Evolutionary conservation across 1,140 invertebrate genomes (phyloP), one percentile per base, ranked within the genome.

Genomic region (honey bee (Apis mellifera)): DNA sequence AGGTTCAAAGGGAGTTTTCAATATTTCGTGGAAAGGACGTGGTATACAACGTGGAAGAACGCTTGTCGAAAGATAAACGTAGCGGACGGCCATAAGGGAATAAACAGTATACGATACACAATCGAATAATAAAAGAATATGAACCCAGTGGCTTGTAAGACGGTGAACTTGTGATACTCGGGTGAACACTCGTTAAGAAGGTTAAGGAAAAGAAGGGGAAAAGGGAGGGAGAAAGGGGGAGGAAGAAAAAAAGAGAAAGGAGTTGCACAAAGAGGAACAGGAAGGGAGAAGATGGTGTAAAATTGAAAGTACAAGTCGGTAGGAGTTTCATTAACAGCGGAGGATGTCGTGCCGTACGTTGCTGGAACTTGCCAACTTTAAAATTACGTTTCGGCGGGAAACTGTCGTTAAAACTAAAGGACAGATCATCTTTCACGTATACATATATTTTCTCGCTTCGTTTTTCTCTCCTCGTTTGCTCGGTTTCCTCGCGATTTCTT

Each of bases 361-460:
- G 73, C 23, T 42, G 52, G 42, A 84, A 82, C 84, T 91, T 91
- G 91, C 90, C 89, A 93, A 93, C 91, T 93, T 93, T 93, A 92
- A 93, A 93, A 94, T 94, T 93, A 92, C 92, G 88, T 93, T 93
- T 89, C 82, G 90, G 89, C 89, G 88, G 87, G 70, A 89, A 91
- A 90, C 85, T 87, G 75, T 80, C 84, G 82, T 89, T 85, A 85
- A 90, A 77, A 79, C 60, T 81, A 74, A 76, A 62, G 42, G 55
- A 42, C 65, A 23, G 57, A 64, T 17, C 55, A 42, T 74, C 4
- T 21, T 21, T 62, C 42, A 23, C 23, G 32, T 42, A 42, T 42
- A 42, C 70, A 52, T 74, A 5, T 12, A 3, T 59, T 65, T 60
- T 69, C 55, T 21, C 21, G 1, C 12, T 59, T 48, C 12, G 4